Evolutionary conservation across 2,888 invertebrate species (phyloP), one percentile per base, ranked within the genome.

Genomic region (Chrysolina americana): DNA sequence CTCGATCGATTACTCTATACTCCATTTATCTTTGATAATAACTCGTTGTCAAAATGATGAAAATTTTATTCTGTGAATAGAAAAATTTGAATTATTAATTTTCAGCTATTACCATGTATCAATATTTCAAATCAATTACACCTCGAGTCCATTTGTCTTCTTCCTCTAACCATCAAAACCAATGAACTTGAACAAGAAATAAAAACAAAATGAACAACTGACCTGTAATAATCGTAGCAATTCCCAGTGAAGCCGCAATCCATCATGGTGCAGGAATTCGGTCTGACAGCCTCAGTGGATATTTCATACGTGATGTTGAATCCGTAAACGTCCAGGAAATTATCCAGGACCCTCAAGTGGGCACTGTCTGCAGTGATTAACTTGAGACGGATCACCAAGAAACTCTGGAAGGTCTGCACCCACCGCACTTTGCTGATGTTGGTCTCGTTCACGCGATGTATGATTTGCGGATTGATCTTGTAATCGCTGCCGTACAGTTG

Each of bases 281-380:
- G 82, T 80, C 91, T 90, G 23, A 91, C 89, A 8, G 87, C 83
- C 23, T 88, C 89, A n/a, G 90, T 88, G 69, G 90, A 90, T 80
- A 96, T 93, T 85, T 96, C 95, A 86, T 97, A 97, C 36, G 97
- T 97, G 82, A 97, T 93, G 89, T 98, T 97, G 89, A 98, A 97
- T 15, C 97, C 97, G 85, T 94, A 96, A 53, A 96, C 95, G 77
- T 96, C 94, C 76, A 97, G 89, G 41, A 97, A 90, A 71, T 94
- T 92, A 84, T 94, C 92, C 78, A 96, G 89, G 0, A 96, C 96
- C 6, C 97, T 90, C 72, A 97, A 89, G 88, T 97, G 96, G 41
- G 95, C 94, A 10, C 95, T 95, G 85, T 95, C 95, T 75, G 94
- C 89, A 28, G 92, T 89, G 80, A 92, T 90, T 82, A 96, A 90